Evolutionary conservation across 1,140 invertebrate species (phyloP), one percentile per base, ranked within the genome.

Genomic region (Limonius californicus): DNA sequence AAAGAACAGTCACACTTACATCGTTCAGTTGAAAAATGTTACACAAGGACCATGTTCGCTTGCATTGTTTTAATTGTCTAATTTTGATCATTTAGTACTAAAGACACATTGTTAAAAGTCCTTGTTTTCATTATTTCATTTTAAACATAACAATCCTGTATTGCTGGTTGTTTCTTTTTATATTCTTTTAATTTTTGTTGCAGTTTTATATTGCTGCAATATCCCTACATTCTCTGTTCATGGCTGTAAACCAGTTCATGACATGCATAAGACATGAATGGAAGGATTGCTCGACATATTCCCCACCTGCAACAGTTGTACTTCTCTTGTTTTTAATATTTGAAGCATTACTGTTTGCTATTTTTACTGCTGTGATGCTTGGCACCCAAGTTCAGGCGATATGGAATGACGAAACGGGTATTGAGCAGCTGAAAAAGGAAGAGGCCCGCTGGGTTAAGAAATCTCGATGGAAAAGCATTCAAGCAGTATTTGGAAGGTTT

Each of bases 321-420:
- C 82, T 99, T 47, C 79, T 99, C 12, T 85, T 99, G 54, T 98
- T 99, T 75, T 84, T 99, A 14, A 90, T 96, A 20, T 97, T 99
- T 74, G 98, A 99, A 80, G 92, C 93, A 0, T 81, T 99, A 18
- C 82, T 99, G 14, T 99, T 99, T 82, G 94, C 96, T 12, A 96
- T 99, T 68, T 99, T 99, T 79, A 99, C 97, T 3, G 89, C 89
- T 21, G 95, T 99, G 7, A 99, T 99, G 98, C 87, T 98, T 70
- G 91, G 90, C 27, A 95, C 95, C 0, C 95, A 99, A 78, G 78
- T 99, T n/a, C 93, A 95, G 76, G 95, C 96, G 9, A 99, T 99
- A 73, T 98, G 95, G 85, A 94, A 94, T 74, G 98, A 99, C 81
- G 95, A 99, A 83, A 99, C 97, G 67, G 94, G 94, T 32, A 97